These are phyloP conservation scores for Drosophila bocqueti DNA, from an alignment of 1,140 invertebrate genomes.

Conservation along the genomic window DNA sequence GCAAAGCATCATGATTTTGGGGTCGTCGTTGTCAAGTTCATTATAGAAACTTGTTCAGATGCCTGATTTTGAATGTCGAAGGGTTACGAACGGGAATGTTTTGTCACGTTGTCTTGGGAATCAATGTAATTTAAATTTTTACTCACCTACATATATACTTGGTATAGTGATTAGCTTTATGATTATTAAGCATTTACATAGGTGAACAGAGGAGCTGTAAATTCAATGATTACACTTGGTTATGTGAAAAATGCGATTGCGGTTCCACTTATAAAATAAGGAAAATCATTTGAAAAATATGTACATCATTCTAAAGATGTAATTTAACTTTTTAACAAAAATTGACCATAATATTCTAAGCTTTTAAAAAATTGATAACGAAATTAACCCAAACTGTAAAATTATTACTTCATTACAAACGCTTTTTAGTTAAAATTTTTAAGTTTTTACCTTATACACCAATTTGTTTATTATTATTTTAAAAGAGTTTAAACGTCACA, in stretches of 20 bases:
- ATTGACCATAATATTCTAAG: too few species aligned
- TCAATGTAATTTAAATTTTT: constrained; percentile 13
- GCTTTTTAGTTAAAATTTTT: too few species aligned
- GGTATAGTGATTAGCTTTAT: not conserved
- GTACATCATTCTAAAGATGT: too few species aligned
- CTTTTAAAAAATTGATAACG: too few species aligned
- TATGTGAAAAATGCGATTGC: not conserved
- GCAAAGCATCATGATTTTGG: constrained; percentile 26
- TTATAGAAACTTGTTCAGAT: not conserved
- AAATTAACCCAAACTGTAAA: too few species aligned
- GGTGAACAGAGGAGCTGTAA: not conserved
- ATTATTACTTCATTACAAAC: too few species aligned
- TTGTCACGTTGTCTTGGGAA: constrained; percentile 15
- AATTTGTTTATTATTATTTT: too few species aligned
- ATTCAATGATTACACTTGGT: not conserved
- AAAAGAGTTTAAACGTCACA: too few species aligned
- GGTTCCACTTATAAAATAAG: not conserved
- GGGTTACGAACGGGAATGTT: constrained; percentile 20
- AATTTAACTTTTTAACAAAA: too few species aligned
- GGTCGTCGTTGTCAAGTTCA: constrained; percentile 37
- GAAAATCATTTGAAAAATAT: too few species aligned
- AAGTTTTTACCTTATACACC: too few species aligned
- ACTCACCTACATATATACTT: too few species aligned
- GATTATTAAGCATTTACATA: not conserved
- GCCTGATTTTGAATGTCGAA: constrained; percentile 38